Conservation (phyloP, 2,888 invertebrate genomes). For the Plebejus argus region DNA sequence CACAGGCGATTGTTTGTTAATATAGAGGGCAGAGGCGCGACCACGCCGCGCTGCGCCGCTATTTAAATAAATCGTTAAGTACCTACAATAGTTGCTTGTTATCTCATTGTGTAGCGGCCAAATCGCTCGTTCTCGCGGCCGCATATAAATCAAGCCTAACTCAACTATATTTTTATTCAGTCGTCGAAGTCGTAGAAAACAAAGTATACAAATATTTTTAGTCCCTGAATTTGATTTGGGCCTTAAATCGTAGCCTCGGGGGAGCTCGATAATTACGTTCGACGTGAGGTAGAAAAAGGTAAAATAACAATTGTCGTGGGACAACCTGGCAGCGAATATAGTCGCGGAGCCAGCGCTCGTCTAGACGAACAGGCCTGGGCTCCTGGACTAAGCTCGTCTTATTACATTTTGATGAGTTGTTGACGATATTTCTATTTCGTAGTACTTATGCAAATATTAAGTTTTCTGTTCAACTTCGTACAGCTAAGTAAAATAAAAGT, state of each 20-base stretch:
- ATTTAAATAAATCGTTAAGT: too few relatives aligned
- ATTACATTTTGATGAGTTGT: slow-evolving; percentile 71
- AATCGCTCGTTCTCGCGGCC: too few relatives aligned
- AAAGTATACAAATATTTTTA: background rate
- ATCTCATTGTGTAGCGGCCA: too few relatives aligned
- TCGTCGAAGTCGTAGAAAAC: background rate
- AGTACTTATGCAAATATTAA: slow-evolving; percentile 22
- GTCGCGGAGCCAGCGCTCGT: slow-evolving; percentile 72
- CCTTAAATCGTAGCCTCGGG: slow-evolving; percentile 45
- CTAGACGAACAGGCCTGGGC: slow-evolving; percentile 65
- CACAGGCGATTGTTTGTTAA: too few relatives aligned
- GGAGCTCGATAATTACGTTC: slow-evolving; percentile 70
- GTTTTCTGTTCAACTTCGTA: background rate
- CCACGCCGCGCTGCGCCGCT: too few relatives aligned
- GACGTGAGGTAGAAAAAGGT: slow-evolving; percentile 56
- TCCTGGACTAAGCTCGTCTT: slow-evolving; percentile 59
- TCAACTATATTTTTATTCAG: too few relatives aligned
- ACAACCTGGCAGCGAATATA: slow-evolving; percentile 72
- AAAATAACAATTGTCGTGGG: slow-evolving; percentile 66
- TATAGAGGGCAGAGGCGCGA: too few relatives aligned
- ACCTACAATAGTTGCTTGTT: too few relatives aligned
- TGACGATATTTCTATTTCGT: slow-evolving; percentile 54
- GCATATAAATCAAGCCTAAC: too few relatives aligned
- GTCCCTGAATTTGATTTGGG: background rate
- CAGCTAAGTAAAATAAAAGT: background rate